Conservation (phyloP, 2,888 invertebrate species). For the Leptinotarsa juncta region DNA sequence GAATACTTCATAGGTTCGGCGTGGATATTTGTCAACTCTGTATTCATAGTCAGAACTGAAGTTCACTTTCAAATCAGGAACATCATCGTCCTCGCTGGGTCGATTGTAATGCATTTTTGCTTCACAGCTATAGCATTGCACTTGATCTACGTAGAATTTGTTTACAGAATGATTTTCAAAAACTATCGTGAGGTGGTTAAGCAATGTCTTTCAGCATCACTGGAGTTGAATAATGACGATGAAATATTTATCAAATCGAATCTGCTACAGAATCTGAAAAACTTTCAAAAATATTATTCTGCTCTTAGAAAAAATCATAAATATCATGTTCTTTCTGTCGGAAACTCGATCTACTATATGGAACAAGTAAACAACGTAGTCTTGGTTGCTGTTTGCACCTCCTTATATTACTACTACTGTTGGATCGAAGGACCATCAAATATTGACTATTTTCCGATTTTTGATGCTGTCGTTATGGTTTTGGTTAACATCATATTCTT, state of each 20-base stretch:
- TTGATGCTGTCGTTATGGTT: conserved; percentile 18
- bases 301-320: conserved; percentile 22
- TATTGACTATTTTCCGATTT: not conserved
- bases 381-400: conserved; percentile 3
- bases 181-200: not conserved
- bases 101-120: not conserved
- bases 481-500: not conserved
- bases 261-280: not conserved
- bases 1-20: not conserved
- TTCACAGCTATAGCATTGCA: not conserved
- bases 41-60: not conserved
- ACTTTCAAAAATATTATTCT: conserved; percentile 27
- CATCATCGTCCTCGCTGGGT: not conserved
- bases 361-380: conserved; percentile 11
- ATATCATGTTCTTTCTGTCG: conserved; percentile 24
- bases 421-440: not conserved
- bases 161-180: not conserved
- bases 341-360: conserved; percentile 16
- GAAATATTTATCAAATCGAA: not conserved
- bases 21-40: not conserved
- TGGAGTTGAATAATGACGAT: not conserved
- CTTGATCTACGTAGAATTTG: not conserved
- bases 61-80: not conserved
- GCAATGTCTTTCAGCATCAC: not conserved
- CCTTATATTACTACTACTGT: conserved; percentile 24